A percentile compares a stretch with the other conserved stretches of the same genome.
These are phyloP conservation scores for Dolichallabes microphthalmus DNA, from an alignment of 2,113 vertebrate genomes.

Conservation along the genomic window DNA sequence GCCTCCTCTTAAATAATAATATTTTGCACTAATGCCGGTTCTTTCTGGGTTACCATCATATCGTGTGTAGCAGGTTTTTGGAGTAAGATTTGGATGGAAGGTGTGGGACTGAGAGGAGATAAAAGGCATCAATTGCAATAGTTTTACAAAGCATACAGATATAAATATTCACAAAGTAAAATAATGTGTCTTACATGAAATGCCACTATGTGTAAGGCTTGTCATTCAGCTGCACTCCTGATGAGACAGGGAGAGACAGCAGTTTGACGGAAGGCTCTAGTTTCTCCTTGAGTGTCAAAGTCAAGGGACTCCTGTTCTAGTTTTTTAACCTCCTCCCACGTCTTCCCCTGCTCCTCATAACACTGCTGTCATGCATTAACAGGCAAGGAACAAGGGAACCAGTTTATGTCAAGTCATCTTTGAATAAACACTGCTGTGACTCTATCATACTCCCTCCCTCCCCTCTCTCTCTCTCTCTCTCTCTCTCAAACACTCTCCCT, in stretches of 20 bases:
- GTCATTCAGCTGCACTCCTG: conserved; percentile 31
- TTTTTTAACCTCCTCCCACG: conserved; percentile 39
- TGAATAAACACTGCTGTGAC: conserved; percentile 65
- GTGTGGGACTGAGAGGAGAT: neutral
- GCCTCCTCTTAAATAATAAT: neutral
- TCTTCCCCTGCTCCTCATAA: conserved; percentile 51
- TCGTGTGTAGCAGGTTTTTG: neutral
- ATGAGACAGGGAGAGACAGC: conserved; percentile 43
- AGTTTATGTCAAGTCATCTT: conserved; percentile 70
- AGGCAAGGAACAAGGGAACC: conserved; percentile 64
- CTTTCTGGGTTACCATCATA: neutral
- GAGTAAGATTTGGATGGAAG: neutral
- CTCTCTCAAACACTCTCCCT: neutral
- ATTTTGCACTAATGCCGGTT: neutral
- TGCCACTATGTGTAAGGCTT: neutral
- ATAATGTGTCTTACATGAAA: neutral
- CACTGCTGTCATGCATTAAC: conserved; percentile 65
- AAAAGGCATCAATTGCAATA: neutral
- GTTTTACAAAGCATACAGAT: neutral
- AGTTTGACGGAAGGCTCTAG: conserved; percentile 42
- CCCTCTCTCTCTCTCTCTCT: conserved; percentile 7
- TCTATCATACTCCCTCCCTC: conserved; percentile 55
- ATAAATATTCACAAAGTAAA: neutral
- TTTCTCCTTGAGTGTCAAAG: conserved; percentile 52
- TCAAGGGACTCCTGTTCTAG: conserved; percentile 43